phyloP scores from a whole-genome alignment of 2,797 vertebrate genomes.

The Gobio occitaniae region DNA sequence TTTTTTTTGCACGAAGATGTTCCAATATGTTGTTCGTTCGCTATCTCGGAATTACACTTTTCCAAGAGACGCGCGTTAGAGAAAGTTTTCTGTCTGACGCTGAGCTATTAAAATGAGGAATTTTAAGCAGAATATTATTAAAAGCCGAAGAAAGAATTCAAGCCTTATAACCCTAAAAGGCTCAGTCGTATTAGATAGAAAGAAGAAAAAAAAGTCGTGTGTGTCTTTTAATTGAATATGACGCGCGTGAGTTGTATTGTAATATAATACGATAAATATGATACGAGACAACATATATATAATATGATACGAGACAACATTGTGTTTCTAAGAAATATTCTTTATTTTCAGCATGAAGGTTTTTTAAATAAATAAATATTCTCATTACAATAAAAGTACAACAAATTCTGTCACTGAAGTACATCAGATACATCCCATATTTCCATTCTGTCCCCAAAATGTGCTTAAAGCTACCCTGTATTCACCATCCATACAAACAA shows the following conservation, averaged over 20 bases:
- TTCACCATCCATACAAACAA: slow-evolving; percentile 75
- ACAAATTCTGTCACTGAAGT: slow-evolving; percentile 68
- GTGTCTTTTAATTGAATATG: neutral
- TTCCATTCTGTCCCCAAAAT: slow-evolving; percentile 70
- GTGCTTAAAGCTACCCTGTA: slow-evolving; percentile 71
- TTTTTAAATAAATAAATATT: slow-evolving; percentile 99
- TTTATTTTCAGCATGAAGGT: slow-evolving; percentile 82
- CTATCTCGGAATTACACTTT: neutral
- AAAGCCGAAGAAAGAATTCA: neutral
- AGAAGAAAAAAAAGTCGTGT: neutral
- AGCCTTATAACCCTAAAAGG: neutral
- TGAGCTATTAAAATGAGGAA: neutral
- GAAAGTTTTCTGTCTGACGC: neutral
- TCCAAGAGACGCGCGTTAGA: neutral
- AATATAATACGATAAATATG: too few relatives aligned
- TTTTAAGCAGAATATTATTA: neutral
- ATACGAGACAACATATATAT: too few relatives aligned
- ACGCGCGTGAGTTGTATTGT: too few relatives aligned
- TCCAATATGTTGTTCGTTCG: neutral
- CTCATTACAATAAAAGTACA: slow-evolving; percentile 84
- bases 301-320: slow-evolving; percentile 55
- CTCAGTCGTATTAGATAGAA: neutral
- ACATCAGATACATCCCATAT: slow-evolving; percentile 59
- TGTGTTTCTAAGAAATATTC: slow-evolving; percentile 78
- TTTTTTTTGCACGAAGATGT: neutral